A percentile compares a stretch with the other conserved stretches of the same genome.
Conservation (phyloP, 2,113 vertebrate species). For the Zosterops borbonicus region DNA sequence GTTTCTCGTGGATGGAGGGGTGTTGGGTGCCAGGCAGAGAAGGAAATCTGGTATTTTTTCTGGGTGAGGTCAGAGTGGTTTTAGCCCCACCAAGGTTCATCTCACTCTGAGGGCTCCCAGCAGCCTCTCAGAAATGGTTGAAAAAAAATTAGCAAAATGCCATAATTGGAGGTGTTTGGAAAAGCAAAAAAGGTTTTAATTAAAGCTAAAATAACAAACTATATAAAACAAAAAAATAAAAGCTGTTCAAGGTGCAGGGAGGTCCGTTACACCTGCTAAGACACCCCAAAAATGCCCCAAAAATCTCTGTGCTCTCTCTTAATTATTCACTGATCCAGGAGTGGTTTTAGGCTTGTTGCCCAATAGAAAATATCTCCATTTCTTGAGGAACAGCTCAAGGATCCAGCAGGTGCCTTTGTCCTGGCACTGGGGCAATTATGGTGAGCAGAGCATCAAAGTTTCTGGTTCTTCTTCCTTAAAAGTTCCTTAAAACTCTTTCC, state of each 20-base stretch:
- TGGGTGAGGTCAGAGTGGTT: neutral
- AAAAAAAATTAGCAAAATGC: neutral
- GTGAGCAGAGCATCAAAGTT: neutral
- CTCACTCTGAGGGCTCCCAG: neutral
- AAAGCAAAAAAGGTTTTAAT: neutral
- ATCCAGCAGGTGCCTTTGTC: neutral
- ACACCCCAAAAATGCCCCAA: neutral
- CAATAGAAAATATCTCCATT: neutral
- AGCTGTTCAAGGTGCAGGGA: neutral
- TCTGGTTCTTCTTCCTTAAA: neutral
- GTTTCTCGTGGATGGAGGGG: rapidly evolving
- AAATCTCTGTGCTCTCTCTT: neutral
- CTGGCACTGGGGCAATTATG: neutral
- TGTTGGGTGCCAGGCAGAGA: neutral
- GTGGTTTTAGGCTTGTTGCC: neutral
- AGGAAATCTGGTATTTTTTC: neutral
- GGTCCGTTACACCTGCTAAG: neutral
- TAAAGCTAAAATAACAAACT: neutral
- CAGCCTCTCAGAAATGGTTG: neutral
- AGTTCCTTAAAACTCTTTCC: neutral
- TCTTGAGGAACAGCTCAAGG: neutral
- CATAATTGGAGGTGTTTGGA: neutral
- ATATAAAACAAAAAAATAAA: neutral
- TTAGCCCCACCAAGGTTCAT: neutral
- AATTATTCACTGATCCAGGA: neutral